Evolutionary conservation across 1,140 invertebrate species (phyloP).

Genomic region (Helicoverpa zea): DNA sequence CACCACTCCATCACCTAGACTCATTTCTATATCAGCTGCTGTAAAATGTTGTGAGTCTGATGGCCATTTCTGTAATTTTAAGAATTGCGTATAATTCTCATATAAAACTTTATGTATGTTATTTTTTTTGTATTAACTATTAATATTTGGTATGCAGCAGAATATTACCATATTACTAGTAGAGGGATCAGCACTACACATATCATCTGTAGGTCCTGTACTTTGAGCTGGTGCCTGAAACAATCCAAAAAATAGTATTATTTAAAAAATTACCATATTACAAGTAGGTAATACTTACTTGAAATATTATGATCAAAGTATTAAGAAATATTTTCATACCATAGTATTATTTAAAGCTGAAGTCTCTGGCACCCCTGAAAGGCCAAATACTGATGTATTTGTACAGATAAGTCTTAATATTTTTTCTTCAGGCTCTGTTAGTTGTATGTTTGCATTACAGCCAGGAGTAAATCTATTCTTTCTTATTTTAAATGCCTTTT

Average conservation of each 20-base stretch:
- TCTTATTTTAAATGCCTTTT: slow-evolving; percentile 70
- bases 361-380: slow-evolving; percentile 66
- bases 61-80: slow-evolving; percentile 64
- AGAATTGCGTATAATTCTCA: not conserved
- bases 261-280: too few species aligned
- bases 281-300: too few species aligned
- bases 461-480: slow-evolving; percentile 66
- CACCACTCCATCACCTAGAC: slow-evolving; percentile 53
- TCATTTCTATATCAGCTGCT: slow-evolving; percentile 59
- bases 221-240: slow-evolving; percentile 57
- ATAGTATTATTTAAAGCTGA: slow-evolving; percentile 57
- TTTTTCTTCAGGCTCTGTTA: slow-evolving; percentile 68
- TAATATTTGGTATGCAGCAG: too few species aligned
- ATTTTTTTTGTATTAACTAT: too few species aligned
- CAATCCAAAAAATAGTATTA: slow-evolving; percentile 59
- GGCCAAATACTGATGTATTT: slow-evolving; percentile 67
- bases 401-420: slow-evolving; percentile 68
- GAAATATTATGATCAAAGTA: too few species aligned
- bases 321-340: slow-evolving; percentile 53
- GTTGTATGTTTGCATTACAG: slow-evolving; percentile 61
- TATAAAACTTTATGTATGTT: too few species aligned
- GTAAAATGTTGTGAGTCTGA: slow-evolving; percentile 58
- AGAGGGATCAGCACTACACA: slow-evolving; percentile 62
- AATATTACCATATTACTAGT: slow-evolving; percentile 63
- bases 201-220: slow-evolving; percentile 54